Evolutionary conservation across 1,140 invertebrate genomes (phyloP).

Genomic region (Bilobella aurantiaca): DNA sequence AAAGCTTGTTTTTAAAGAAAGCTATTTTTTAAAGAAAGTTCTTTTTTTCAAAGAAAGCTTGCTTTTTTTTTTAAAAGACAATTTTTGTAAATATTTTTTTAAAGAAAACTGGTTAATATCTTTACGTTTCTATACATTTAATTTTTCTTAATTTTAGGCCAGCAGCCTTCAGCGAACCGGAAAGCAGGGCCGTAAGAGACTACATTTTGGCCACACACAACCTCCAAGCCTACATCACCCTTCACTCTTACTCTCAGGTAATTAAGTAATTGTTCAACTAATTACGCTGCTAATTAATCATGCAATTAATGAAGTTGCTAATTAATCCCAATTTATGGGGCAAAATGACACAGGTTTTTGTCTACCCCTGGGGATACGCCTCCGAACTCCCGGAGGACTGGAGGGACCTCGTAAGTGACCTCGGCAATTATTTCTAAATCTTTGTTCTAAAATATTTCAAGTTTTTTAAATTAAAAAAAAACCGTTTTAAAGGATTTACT

Average conservation of each 20-base stretch:
- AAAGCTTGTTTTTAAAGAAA: too few species aligned
- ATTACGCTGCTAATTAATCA: background rate
- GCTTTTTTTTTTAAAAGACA: too few species aligned
- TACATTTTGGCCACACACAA: slow-evolving; percentile 7
- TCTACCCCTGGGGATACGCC: slow-evolving; percentile 59
- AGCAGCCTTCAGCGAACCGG: slow-evolving; percentile 15
- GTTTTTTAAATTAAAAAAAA: too few species aligned
- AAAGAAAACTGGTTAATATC: background rate
- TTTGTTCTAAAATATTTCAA: too few species aligned
- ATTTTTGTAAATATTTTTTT: too few species aligned
- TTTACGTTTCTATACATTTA: too few species aligned
- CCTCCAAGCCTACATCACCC: slow-evolving; percentile 8
- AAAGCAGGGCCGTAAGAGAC: slow-evolving; percentile 16
- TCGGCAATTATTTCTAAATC: too few species aligned
- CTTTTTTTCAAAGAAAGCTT: too few species aligned
- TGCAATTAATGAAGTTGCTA: background rate
- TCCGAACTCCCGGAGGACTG: slow-evolving; percentile 40
- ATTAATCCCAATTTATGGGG: too few species aligned
- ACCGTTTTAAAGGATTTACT: slow-evolving; percentile 24
- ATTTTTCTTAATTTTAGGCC: background rate
- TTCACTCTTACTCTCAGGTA: slow-evolving; percentile 21
- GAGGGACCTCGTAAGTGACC: slow-evolving; percentile 33
- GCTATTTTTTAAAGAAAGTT: too few species aligned
- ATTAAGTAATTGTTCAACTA: background rate
- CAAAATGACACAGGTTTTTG: background rate